Base-by-base conservation (phyloP, 2,113 vertebrate genomes). In the Balaenoptera acutorostrata region DNA sequence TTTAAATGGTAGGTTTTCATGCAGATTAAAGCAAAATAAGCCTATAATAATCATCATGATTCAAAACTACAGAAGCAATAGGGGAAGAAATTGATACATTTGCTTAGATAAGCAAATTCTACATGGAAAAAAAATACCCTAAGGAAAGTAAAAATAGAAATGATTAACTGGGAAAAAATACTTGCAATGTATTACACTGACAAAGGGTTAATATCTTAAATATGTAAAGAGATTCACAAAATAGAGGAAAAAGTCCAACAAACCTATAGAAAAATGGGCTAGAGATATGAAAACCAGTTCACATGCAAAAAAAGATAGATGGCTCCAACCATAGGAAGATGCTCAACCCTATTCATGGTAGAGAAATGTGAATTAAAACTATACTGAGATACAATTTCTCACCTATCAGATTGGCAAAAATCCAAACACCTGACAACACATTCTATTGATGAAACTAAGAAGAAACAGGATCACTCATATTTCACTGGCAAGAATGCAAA, bases 281-380 rank as follows among this genome's bases (percentile, higher is more conserved):
- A 63, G 39, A 82, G 72, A 82, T 5, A 52, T 5, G 57, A 92
- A 91, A 91, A 91, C 71, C 8, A 41, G n/a, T 61, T 89, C 33
- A 61, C 15, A 49, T 71, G 63, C 55, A 89, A 72, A 77, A 61
- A 69, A 90, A 88, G 21, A 20, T 18, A 78, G 88, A 64, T 57
- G 69, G 41, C 31, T 90, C n/a, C 55, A 66, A 64, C 21, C 29
- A 39, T 8, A 27, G 15, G 80, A 95, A 95, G 33, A 69, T 31
- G 25, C 9, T 75, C 14, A 15, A 71, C 17, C 25, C 49, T 27
- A n/a, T 49, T 87, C 44, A 36, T 57, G 49, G 71, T 2, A 20
- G 69, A 90, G 71, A 97, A 77, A 90, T 36, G 46, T 64, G 84
- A 90, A 90, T 52, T 69, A 66, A 88, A 88, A 33, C n/a, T 57